Evolutionary conservation across 2,888 invertebrate genomes (phyloP), one percentile per base, ranked within the genome.

Genomic region (Phragmatobia fuliginosa): DNA sequence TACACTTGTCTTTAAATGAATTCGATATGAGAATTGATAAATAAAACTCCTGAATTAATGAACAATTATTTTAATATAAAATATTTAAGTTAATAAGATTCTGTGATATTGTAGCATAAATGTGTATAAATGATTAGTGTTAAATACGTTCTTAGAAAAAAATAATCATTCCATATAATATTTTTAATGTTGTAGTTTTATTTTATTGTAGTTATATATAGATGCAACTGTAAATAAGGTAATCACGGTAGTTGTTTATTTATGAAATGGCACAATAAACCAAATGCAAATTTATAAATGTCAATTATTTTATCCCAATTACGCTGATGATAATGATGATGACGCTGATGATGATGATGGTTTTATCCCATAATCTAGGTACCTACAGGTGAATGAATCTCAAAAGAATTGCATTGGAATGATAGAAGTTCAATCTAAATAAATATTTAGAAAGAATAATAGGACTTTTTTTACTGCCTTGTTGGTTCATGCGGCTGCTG

Each of bases 91-190:
- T 77, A 73, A 83, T 80, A 74, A 69, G 73, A 88, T 88, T 91
- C 92, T 93, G 93, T 93, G 92, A 93, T 93, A 93, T 90, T 90
- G 85, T 90, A 88, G 83, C 82, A 83, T 83, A 79, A 86, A 78
- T 72, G 76, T 7, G 31, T 60, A 65, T 69, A 70, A 71, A 45
- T 33, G 70, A 68, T 71, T 69, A 80, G 63, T 61, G 52, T 63
- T 41, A 41, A 32, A 67, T 52, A 52, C n/a, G 1, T 16, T 28
- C 28, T 28, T 16, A 16, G 11, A 14, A 49, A 14, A 49, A 56
- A 16, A 7, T 56, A 52, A 25, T 52, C 25, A 56, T 56, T 56
- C 16, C 28, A 6, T 16, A 56, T 56, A 28, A 56, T 56, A 56
- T 28, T 28, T 28, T 56, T 28, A 56, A 56, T 16, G 5, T 56